Percentiles rank a stretch among this genome's conserved stretches.
These are phyloP conservation scores for Taphrorychus bicolor DNA, from an alignment of 2,888 invertebrate genomes.

Conservation along the genomic window DNA sequence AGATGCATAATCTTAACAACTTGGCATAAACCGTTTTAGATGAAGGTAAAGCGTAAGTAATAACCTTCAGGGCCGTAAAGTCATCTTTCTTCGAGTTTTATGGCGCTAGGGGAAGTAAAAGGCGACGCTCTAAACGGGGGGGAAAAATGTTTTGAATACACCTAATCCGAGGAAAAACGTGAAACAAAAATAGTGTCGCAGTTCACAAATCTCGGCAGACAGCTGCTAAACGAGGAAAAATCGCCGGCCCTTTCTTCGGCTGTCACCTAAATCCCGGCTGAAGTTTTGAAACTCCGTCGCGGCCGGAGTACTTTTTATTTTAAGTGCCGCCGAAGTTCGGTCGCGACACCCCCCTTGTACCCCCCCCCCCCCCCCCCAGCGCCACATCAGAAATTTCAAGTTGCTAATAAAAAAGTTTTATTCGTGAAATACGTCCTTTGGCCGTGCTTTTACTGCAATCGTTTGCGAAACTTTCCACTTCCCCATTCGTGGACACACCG, in stretches of 20 bases:
- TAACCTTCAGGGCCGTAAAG: slow-evolving; percentile 23
- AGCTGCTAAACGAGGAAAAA: not conserved
- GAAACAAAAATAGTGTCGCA: not conserved
- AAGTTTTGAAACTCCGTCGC: slow-evolving; percentile 10
- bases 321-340: slow-evolving; percentile 17
- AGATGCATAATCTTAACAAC: slow-evolving; percentile 18
- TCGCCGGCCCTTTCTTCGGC: not conserved
- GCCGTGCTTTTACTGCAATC: slow-evolving; percentile 32
- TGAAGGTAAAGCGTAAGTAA: slow-evolving; percentile 30
- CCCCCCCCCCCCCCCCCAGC: not conserved
- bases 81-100: slow-evolving; percentile 12
- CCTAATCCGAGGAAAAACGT: not conserved
- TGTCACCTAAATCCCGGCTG: slow-evolving; percentile 4
- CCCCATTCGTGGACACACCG: slow-evolving; percentile 25
- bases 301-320: slow-evolving; percentile 18
- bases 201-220: not conserved
- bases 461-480: slow-evolving; percentile 22
- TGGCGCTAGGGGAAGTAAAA: not conserved
- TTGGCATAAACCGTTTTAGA: slow-evolving; percentile 32
- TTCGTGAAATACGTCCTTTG: slow-evolving; percentile 37
- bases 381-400: slow-evolving; percentile 19
- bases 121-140: no score
- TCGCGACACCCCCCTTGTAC: no score
- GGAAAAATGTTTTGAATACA: not conserved
- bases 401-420: slow-evolving; percentile 40